Conservation (phyloP, 1,140 invertebrate genomes). For the Amphibalanus amphitrite region DNA sequence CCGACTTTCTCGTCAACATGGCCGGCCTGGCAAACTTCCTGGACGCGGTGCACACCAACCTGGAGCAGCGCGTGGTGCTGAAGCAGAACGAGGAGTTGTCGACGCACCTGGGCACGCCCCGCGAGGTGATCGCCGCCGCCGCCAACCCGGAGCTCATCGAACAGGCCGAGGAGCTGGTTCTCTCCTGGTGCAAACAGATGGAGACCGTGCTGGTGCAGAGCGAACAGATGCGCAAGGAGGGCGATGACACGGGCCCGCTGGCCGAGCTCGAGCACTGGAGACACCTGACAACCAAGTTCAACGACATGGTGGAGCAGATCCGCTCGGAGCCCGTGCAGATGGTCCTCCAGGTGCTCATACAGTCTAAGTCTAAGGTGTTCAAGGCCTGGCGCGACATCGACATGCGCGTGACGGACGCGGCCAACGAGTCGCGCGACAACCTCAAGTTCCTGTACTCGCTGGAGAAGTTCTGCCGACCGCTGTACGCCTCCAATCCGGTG, state of each 20-base stretch:
- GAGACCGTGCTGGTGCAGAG: slow-evolving; percentile 37
- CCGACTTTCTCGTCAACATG: not conserved
- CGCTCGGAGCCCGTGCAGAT: slow-evolving; percentile 37
- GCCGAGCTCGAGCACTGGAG: slow-evolving; percentile 96
- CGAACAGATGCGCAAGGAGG: slow-evolving; percentile 75
- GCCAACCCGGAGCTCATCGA: not conserved
- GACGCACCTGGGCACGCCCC: not conserved
- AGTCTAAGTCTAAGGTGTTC: slow-evolving; percentile 63
- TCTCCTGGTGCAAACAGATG: slow-evolving; percentile 4
- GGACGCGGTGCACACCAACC: not conserved
- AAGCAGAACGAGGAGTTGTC: not conserved
- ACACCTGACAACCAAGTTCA: slow-evolving; percentile 75
- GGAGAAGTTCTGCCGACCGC: slow-evolving; percentile 82
- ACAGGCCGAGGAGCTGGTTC: not conserved
- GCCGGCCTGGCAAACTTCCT: not conserved
- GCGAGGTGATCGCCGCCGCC: not conserved
- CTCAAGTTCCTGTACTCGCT: slow-evolving; percentile 88
- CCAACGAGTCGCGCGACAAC: slow-evolving; percentile 88
- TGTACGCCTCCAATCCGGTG: slow-evolving; percentile 82
- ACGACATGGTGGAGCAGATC: slow-evolving; percentile 66
- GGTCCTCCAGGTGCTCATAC: slow-evolving; percentile 56
- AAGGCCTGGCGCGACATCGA: slow-evolving; percentile 72
- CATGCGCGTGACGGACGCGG: slow-evolving; percentile 71
- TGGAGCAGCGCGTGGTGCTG: not conserved
- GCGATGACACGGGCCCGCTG: slow-evolving; percentile 77